These are phyloP conservation scores for Polypterus senegalus DNA, from an alignment of 2,113 vertebrate genomes.

Conservation along the genomic window DNA sequence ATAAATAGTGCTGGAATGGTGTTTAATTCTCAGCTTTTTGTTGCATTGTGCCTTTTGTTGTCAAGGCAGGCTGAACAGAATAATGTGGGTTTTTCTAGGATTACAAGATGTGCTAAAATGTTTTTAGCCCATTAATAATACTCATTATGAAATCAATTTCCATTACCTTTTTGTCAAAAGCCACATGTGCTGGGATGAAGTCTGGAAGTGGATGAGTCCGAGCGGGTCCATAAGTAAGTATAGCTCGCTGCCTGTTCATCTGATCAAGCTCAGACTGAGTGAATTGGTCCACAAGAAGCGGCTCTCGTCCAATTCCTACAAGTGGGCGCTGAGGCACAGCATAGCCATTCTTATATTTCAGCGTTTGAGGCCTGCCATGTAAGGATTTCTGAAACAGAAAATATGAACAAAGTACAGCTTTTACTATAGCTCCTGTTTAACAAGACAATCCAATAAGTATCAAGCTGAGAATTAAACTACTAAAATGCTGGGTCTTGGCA, in stretches of 20 bases:
- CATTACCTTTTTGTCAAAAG: constrained; percentile 86
- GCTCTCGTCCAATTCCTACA: constrained; percentile 56
- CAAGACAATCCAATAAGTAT: background rate
- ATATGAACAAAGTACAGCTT: constrained; percentile 16
- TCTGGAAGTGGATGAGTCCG: constrained; percentile 26
- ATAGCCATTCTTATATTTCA: constrained; percentile 69
- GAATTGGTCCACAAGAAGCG: constrained; percentile 54
- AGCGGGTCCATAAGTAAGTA: constrained; percentile 39
- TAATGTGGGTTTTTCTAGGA: no score
- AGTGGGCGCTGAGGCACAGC: constrained; percentile 49
- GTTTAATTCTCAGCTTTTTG: no score
- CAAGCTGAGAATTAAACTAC: background rate
- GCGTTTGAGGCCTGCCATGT: constrained; percentile 71
- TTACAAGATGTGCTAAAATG: no score
- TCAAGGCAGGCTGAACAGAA: no score
- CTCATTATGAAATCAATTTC: no score
- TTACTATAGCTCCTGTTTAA: background rate
- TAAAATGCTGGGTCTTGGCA: background rate
- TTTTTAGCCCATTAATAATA: no score
- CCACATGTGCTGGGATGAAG: constrained; percentile 71
- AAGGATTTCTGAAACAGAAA: constrained; percentile 61
- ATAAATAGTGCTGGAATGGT: no score
- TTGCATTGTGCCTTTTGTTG: no score
- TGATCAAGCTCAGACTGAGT: constrained; percentile 52
- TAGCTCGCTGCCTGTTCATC: constrained; percentile 35